Base-by-base conservation (phyloP, 1,140 invertebrate species). In the Chironomus striatipennis region DNA sequence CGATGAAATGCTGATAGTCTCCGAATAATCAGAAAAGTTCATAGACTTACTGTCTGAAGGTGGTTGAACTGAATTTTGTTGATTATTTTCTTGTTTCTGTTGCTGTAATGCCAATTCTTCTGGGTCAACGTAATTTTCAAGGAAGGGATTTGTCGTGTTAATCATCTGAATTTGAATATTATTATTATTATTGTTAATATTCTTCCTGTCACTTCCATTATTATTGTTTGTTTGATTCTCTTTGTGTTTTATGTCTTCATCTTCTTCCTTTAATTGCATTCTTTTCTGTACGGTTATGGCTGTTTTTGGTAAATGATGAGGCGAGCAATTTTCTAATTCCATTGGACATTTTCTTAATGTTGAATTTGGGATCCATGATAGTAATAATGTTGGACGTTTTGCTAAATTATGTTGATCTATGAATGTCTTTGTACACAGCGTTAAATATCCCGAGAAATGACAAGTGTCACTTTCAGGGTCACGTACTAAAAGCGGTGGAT, bases 351-450 rank as follows among this genome's bases (percentile, higher is more conserved):
- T 95, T 74, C 90, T 88, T n/a, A 97, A 82, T 0, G 93, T 93
- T 3, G 88, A 88, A 81, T 97, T 97, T 0, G 96, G 95, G 77
- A 97, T 95, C 96, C 96, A 98, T 74, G 93, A 95, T 0, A 98
- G 85, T 75, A 95, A 90, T 0, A 97, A 81, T 0, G 94, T 97
- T 0, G 93, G 92, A 72, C 90, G 85, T 77, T 88, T 89, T 0
- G 87, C 86, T 74, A 88, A 87, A 77, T 88, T 89, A 76, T 91
- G 90, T 78, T 91, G 89, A 78, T 91, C 85, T 6, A 88, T 85
- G 78, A 90, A 90, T 43, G 88, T 86, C 80, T 88, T 95, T 76
- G 88, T 93, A 17, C 90, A 91, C 7, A 97, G 88, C 6, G 93
- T 94, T 77, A 98, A 84, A 79, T 98, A 98, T 1, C 96, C 95